Evolutionary conservation across 2,113 vertebrate species (phyloP), one percentile per base, ranked within the genome.

Genomic region (Gobio gobio): DNA sequence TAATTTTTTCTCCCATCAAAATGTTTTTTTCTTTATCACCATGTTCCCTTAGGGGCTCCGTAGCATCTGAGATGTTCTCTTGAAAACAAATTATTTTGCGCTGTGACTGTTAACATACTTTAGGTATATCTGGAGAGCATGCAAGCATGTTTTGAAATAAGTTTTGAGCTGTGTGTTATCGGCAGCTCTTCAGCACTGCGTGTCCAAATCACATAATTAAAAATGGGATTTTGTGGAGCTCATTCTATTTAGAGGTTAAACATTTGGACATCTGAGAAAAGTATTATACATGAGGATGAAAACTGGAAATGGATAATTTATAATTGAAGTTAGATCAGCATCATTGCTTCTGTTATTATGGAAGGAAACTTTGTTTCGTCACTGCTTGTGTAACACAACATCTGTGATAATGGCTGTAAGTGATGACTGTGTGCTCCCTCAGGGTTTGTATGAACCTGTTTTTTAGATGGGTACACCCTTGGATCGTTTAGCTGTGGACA

Each of bases 141-240:
- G 43, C 70, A 18, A 51, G 87, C 87, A 88, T 88, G 84, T 58
- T 74, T 84, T 78, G 40, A 78, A 82, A 76, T 8, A 29, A 58
- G 54, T 29, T 70, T 84, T 78, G 83, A 79, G 84, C 78, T 61
- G 29, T 56, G 24, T 36, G 40, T 24, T 66, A 22, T 72, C 49
- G 2, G 51, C 77, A 77, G 83, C 78, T 85, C 61, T 73, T 80
- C 13, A 72, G 47, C 64, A 33, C 40, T n/a, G 51, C n/a, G 29
- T 78, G 40, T 73, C 43, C 20, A 47, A 73, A 24, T 26, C n/a
- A 74, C 16, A 24, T 26, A 3, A 78, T 63, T 47, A 47, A 47
- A 80, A 54, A 20, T 76, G 74, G 22, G 33, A 22, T 78, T 80
- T 80, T 29, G 43, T 14, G 18, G 14, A 5, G 56, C 78, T 64